Evolutionary conservation across 2,888 invertebrate genomes (phyloP), one percentile per base, ranked within the genome.

Genomic region (Apamea monoglypha): DNA sequence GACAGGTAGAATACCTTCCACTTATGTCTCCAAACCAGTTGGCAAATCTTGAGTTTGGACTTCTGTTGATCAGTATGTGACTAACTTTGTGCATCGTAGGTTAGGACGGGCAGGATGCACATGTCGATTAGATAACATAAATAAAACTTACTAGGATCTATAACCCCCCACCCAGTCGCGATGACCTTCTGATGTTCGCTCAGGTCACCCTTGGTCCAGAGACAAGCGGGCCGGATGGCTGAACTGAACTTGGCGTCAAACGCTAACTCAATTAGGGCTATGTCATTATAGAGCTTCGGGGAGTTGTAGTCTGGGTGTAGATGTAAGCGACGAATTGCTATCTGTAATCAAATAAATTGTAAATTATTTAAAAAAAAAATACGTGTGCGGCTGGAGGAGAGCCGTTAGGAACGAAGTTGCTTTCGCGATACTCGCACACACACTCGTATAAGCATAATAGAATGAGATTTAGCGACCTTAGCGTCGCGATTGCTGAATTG

Each of bases 141-240:
- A 63, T n/a, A n/a, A 21, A 16, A 74, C 74, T 88, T 69, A 81
- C 84, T 73, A 0, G 76, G 93, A 78, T 96, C 92, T 0, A 94
- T 93, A 79, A 97, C 97, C 0, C 98, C 98, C 97, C 98, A 98
- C 0, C 98, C 98, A 0, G 97, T 97, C 0, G 98, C 98, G 0
- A 98, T 93, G 0, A 97, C 97, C 78, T 95, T 96, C 0, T 83
- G 84, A 66, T 95, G 93, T 0, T 77, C 88, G 0, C 91, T 90
- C 81, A 97, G 93, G 76, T 92, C 90, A 0, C 74, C 73, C 44
- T 90, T 91, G 0, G 93, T 94, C 96, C 97, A 97, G 0, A 98
- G 94, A 90, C 98, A 98, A 0, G 98, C 97, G 0, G 98, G 98
- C 10, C 98, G 92, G 0, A 98, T 95, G 76, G 94, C 96, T 0